These are phyloP conservation scores for Rhamphomyia laevipes DNA, from an alignment of 2,888 invertebrate species.

Conservation along the genomic window DNA sequence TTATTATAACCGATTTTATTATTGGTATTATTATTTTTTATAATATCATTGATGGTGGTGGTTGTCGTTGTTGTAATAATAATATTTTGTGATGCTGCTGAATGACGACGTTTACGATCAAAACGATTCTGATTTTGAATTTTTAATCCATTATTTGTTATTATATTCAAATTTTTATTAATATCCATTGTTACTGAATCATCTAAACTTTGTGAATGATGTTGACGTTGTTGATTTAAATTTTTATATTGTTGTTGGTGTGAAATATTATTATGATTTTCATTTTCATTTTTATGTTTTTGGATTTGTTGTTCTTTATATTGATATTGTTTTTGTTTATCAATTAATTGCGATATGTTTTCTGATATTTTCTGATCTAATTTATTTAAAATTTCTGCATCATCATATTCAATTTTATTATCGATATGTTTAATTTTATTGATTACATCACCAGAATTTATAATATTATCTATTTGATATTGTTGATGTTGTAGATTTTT, in stretches of 20 bases:
- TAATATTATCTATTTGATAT: not conserved
- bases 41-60: conserved; percentile 7
- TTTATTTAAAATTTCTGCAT: not conserved
- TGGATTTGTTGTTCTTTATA: too few relatives aligned
- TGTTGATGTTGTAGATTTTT: conserved; percentile 1
- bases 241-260: too few relatives aligned
- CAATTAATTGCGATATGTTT: not conserved
- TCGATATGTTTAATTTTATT: conserved; percentile 3
- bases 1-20: conserved; percentile 19
- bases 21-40: conserved; percentile 17
- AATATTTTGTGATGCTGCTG: conserved; percentile 35
- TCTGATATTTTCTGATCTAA: not conserved
- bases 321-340: not conserved
- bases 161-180: not conserved
- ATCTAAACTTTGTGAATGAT: too few relatives aligned
- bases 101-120: conserved; percentile 49
- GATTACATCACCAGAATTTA: not conserved
- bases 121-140: conserved; percentile 23
- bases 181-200: too few relatives aligned
- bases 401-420: not conserved
- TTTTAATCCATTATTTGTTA: not conserved
- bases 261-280: not conserved
- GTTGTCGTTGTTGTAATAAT: conserved; percentile 4
- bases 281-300: not conserved
- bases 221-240: too few relatives aligned